phyloP scores from a whole-genome alignment of 2,797 vertebrate species.

The Centroberyx gerrardi region DNA sequence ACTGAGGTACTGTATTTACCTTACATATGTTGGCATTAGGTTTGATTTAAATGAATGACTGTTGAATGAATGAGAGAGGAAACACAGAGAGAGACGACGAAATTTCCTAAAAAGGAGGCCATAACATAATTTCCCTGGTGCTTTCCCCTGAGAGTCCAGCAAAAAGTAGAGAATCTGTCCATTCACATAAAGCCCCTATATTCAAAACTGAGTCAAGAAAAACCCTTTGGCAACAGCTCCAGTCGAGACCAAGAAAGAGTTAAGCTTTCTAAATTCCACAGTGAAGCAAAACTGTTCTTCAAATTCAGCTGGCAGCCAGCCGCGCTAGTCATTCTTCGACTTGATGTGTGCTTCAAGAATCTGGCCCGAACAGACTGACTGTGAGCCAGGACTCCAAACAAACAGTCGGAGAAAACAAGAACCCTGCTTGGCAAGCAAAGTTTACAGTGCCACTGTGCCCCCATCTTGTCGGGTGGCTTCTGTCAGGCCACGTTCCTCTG shows the following conservation, averaged over 20 bases:
- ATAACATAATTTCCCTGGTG: conserved; percentile 44
- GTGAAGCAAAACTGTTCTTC: conserved; percentile 79
- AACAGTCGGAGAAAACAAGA: conserved; percentile 70
- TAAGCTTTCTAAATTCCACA: conserved; percentile 72
- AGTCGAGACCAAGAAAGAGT: conserved; percentile 67
- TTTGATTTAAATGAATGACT: conserved; percentile 35
- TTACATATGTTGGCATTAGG: conserved; percentile 24
- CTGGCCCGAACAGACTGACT: conserved; percentile 73
- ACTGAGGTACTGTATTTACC: conserved; percentile 30
- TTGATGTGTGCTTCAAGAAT: conserved; percentile 79
- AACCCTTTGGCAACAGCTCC: conserved; percentile 42
- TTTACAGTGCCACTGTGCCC: conserved; percentile 40
- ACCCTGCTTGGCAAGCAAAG: conserved; percentile 49
- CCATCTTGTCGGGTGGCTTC: conserved; percentile 17
- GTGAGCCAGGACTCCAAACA: conserved; percentile 78
- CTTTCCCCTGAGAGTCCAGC: conserved; percentile 37
- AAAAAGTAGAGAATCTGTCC: conserved; percentile 44
- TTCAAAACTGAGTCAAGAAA: conserved; percentile 53
- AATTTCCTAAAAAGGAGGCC: conserved; percentile 33
- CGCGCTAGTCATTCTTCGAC: conserved; percentile 72
- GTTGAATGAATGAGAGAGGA: conserved; percentile 24
- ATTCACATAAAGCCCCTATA: conserved; percentile 49
- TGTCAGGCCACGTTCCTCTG: conserved; percentile 22
- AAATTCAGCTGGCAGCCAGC: conserved; percentile 81
- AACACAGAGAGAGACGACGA: conserved; percentile 20